These are phyloP conservation scores for Nannospalax galili DNA, from an alignment of 2,113 vertebrate species.

Conservation along the genomic window DNA sequence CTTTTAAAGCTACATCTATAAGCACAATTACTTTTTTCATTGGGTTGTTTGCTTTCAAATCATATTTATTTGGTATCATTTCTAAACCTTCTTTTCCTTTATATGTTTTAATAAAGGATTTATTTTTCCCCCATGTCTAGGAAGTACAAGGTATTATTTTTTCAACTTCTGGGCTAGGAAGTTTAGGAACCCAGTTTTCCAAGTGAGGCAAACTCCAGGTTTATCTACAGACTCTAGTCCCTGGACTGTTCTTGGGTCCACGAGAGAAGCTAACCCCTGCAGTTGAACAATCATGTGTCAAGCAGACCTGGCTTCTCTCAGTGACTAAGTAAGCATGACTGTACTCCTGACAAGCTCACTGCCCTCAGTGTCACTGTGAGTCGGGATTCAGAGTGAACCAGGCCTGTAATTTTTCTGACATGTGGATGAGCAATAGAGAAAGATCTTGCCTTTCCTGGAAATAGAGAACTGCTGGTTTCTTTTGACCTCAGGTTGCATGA, in stretches of 20 bases:
- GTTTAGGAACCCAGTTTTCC: not conserved
- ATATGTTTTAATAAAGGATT: not conserved
- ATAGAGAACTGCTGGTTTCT: not conserved
- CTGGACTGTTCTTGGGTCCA: not conserved
- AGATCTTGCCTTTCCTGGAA: conserved; percentile 11
- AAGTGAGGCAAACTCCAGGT: not conserved
- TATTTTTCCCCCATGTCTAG: not conserved
- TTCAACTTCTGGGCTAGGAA: not conserved
- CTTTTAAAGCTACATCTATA: not conserved
- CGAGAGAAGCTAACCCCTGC: not conserved
- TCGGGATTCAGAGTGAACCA: not conserved
- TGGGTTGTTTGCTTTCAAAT: not conserved
- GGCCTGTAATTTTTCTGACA: not conserved
- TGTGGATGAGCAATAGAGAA: not conserved
- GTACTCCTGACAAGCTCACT: rapidly evolving
- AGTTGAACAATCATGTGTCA: rapidly evolving
- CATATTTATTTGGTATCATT: not conserved
- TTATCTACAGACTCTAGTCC: not conserved
- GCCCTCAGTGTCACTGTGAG: not conserved
- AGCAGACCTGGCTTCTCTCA: rapidly evolving
- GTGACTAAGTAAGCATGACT: rapidly evolving
- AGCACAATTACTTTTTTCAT: not conserved
- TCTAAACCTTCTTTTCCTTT: not conserved
- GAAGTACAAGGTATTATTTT: not conserved
- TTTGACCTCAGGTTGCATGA: not conserved